Conservation (phyloP, 2,888 invertebrate species). For the Aspidiotus destructor region DNA sequence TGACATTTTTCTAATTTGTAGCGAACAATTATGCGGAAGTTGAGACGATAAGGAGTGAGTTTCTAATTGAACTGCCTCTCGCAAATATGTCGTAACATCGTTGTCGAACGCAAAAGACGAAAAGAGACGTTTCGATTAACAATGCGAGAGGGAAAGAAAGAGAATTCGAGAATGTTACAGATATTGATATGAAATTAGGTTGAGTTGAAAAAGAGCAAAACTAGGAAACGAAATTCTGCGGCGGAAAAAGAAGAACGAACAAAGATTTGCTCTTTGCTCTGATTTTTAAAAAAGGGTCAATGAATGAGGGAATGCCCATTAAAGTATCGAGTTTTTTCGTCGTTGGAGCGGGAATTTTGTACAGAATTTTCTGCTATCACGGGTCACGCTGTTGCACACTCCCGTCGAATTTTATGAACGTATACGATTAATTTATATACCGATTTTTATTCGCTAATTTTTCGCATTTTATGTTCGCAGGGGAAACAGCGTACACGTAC, state of each 20-base stretch:
- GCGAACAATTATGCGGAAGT: not conserved
- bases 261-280: conserved; percentile 4
- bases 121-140: not conserved
- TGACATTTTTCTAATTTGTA: too few relatives aligned
- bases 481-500: conserved; percentile 47
- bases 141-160: not conserved
- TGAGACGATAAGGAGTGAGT: not conserved
- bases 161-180: not conserved
- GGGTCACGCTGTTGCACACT: too few relatives aligned
- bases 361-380: too few relatives aligned
- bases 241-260: not conserved
- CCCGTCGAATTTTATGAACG: too few relatives aligned
- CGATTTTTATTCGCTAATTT: too few relatives aligned
- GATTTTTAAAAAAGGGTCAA: not conserved
- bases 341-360: too few relatives aligned
- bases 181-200: not conserved
- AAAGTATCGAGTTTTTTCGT: too few relatives aligned
- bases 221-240: not conserved
- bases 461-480: conserved; percentile 42
- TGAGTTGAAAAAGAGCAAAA: not conserved
- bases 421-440: too few relatives aligned
- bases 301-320: not conserved
- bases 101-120: not conserved
- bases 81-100: not conserved
- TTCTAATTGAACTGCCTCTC: not conserved